Evolutionary conservation across 2,797 vertebrate genomes (phyloP), one percentile per base, ranked within the genome.

Genomic region (Galagoides demidoff): DNA sequence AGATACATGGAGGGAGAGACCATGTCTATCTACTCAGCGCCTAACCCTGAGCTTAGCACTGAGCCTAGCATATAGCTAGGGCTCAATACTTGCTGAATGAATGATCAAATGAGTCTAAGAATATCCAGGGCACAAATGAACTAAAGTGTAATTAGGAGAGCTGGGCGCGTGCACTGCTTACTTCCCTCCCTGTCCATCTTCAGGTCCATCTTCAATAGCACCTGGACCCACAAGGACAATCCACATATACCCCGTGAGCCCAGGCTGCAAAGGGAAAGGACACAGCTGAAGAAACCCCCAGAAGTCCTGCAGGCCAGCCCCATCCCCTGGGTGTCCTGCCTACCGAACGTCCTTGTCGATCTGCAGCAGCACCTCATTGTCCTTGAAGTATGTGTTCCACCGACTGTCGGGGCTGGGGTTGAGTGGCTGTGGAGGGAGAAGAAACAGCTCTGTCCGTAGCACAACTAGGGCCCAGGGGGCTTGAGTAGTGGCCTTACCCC

Each of bases 341-440:
- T 97, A 99, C 99, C 99, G 99, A 96, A 99, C 99, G 66, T 99
- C 99, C 97, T 99, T 99, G 98, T 99, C 99, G 7, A 99, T 99
- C 98, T 99, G 99, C 34, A 99, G 98, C 23, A 99, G 98, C 89
- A 99, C 99, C 96, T 99, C 99, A 0, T 99, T 99, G 96, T 99
- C 99, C 98, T 99, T 99, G 98, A 99, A 99, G 98, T 99, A 99
- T 0, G 98, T 99, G 95, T 99, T 99, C 99, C 99, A 99, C 85
- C 99, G 98, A 97, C 99, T 99, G 92, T 99, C 99, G 1, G 99
- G 99, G 94, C 99, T 99, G 2, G 99, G 99, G 97, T 99, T 99
- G 82, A 99, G 98, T 3, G 99, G 99, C 99, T 99, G 93, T 61
- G 34, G 57, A n/a, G 82, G 93, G 31, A 89, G 13, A 79, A 89